A percentile compares a stretch with the other conserved stretches of the same genome.
These are phyloP conservation scores for Cheilosia impressa DNA, from an alignment of 2,888 invertebrate genomes.

Conservation along the genomic window DNA sequence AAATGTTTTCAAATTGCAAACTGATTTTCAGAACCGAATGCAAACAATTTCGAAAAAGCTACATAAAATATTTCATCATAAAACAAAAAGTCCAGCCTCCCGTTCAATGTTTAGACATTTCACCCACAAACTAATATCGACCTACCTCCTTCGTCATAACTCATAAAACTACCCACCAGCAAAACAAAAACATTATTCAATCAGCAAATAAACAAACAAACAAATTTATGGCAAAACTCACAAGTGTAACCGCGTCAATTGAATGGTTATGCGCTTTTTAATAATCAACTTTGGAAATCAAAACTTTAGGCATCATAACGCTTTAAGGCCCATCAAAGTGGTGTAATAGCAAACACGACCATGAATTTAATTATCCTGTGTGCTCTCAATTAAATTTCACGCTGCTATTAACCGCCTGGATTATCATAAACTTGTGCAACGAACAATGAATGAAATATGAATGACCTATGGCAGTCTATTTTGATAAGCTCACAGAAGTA, in stretches of 20 bases:
- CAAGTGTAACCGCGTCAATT: constrained; percentile 28
- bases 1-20: too few species aligned
- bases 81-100: too few species aligned
- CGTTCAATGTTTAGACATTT: too few species aligned
- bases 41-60: too few species aligned
- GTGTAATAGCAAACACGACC: constrained; percentile 6
- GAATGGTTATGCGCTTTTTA: constrained; percentile 24
- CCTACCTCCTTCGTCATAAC: too few species aligned
- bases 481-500: constrained; percentile 31
- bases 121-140: too few species aligned
- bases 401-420: constrained; percentile 5
- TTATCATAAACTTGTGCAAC: constrained; percentile 42
- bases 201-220: constrained; percentile 28
- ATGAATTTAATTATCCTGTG: constrained; percentile 45
- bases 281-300: constrained; percentile 31
- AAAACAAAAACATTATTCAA: not conserved
- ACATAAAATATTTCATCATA: too few species aligned
- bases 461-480: constrained; percentile 48
- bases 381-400: constrained; percentile 32
- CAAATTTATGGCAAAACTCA: not conserved
- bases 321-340: constrained; percentile 30
- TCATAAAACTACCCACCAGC: not conserved
- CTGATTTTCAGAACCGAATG: too few species aligned
- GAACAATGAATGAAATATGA: constrained; percentile 24
- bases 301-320: constrained; percentile 26